Evolutionary conservation across 2,797 vertebrate species (phyloP).

Genomic region (Muscicapa comitata): DNA sequence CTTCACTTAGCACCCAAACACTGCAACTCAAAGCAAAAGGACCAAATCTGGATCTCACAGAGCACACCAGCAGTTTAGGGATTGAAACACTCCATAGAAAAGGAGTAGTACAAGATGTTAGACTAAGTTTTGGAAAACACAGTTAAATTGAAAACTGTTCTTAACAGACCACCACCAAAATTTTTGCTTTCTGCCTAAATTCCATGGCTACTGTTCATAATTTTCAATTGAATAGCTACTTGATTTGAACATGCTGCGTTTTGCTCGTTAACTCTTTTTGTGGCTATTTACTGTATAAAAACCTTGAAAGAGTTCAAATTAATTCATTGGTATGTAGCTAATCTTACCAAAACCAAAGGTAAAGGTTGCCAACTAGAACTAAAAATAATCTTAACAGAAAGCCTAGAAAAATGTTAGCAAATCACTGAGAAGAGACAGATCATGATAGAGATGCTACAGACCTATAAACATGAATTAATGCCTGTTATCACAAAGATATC

Average conservation of each 20-base stretch:
- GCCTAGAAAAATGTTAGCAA: background rate
- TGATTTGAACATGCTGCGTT: background rate
- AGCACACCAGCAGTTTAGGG: background rate
- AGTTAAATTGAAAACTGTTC: background rate
- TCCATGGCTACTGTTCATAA: background rate
- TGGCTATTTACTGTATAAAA: background rate
- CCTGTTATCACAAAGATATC: background rate
- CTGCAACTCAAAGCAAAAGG: background rate
- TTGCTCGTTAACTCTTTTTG: background rate
- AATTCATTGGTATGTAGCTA: background rate
- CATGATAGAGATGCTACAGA: background rate
- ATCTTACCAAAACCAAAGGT: background rate
- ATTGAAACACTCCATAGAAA: background rate
- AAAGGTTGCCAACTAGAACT: background rate
- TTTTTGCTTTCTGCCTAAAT: background rate
- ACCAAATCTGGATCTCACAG: background rate
- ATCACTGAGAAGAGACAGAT: background rate
- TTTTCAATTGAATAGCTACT: background rate
- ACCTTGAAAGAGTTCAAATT: background rate
- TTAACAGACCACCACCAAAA: background rate
- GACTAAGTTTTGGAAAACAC: background rate
- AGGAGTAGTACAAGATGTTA: background rate
- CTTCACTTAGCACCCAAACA: background rate
- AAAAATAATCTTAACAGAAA: background rate
- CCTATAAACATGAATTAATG: background rate